Conservation (phyloP, 1,140 invertebrate species). For the Drosophila kohkoa region DNA sequence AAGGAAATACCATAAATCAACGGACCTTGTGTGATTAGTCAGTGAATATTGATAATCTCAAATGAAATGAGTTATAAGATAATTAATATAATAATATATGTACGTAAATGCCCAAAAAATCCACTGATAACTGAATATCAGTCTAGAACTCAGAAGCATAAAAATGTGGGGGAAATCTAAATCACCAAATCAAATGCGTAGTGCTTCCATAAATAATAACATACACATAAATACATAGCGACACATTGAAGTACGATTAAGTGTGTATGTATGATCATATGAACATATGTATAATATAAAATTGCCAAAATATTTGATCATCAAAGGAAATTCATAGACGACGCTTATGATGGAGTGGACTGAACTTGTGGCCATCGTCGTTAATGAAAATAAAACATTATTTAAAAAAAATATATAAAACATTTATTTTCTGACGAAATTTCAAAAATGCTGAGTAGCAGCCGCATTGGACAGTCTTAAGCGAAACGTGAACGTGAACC, state of each 20-base stretch:
- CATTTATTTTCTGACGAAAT: conserved; percentile 71
- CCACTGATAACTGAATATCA: conserved; percentile 30
- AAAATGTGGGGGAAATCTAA: conserved; percentile 45
- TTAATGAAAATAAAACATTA: conserved; percentile 48
- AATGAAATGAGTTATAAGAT: conserved; percentile 36
- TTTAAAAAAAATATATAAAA: conserved; percentile 36
- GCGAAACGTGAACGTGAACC: conserved; percentile 70
- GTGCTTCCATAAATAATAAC: conserved; percentile 67
- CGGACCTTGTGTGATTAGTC: conserved; percentile 36
- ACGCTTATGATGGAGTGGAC: conserved; percentile 57
- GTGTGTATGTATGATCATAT: conserved; percentile 1
- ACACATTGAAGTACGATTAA: neutral
- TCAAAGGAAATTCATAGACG: conserved; percentile 78
- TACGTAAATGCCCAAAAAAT: neutral
- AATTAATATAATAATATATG: conserved; percentile 24
- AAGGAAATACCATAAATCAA: neutral
- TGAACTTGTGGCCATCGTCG: conserved; percentile 75
- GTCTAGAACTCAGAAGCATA: conserved; percentile 39
- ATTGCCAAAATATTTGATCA: conserved; percentile 58
- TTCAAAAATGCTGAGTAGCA: conserved; percentile 37
- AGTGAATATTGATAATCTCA: conserved; percentile 4
- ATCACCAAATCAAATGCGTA: conserved; percentile 66
- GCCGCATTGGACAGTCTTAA: conserved; percentile 51
- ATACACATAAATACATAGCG: conserved; percentile 21
- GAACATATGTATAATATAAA: conserved; percentile 13